A percentile compares a stretch with the other conserved stretches of the same genome.
Conservation (phyloP, 1,140 invertebrate genomes). For the Heterodera schachtii region DNA sequence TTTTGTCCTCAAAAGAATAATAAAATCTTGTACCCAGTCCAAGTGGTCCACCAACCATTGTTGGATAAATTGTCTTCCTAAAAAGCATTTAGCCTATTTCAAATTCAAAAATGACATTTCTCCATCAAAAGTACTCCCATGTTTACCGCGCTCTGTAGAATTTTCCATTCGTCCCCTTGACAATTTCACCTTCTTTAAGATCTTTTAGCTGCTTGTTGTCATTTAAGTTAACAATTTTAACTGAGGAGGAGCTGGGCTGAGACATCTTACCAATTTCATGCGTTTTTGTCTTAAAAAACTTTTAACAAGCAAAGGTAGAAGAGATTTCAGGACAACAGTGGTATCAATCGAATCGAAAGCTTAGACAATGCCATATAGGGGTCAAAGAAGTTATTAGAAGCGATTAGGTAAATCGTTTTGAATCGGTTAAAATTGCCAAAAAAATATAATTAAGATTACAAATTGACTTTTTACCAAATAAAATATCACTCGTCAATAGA, state of each 20-base stretch:
- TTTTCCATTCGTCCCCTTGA: constrained; percentile 31
- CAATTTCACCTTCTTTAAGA: constrained; percentile 57
- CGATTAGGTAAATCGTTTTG: no score
- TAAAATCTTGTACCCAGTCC: constrained; percentile 41
- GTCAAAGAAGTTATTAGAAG: no score
- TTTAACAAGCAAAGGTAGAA: no score
- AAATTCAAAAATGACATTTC: background rate
- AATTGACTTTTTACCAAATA: no score
- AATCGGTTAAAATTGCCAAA: no score
- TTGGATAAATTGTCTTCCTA: constrained; percentile 55
- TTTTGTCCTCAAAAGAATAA: background rate
- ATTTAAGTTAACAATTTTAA: background rate
- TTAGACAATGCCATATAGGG: no score
- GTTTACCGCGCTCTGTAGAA: background rate
- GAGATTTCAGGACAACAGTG: no score
- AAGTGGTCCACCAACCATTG: constrained; percentile 48
- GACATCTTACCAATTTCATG: background rate
- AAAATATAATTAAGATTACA: no score
- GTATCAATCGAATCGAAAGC: no score
- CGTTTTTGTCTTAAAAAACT: no score
- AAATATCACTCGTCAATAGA: no score
- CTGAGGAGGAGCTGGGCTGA: background rate
- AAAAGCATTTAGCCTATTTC: background rate
- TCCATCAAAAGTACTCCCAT: no score
- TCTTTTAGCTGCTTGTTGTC: constrained; percentile 40